Evolutionary conservation across 2,888 invertebrate species (phyloP), one percentile per base, ranked within the genome.

Genomic region (Lepidochrysops patricia): DNA sequence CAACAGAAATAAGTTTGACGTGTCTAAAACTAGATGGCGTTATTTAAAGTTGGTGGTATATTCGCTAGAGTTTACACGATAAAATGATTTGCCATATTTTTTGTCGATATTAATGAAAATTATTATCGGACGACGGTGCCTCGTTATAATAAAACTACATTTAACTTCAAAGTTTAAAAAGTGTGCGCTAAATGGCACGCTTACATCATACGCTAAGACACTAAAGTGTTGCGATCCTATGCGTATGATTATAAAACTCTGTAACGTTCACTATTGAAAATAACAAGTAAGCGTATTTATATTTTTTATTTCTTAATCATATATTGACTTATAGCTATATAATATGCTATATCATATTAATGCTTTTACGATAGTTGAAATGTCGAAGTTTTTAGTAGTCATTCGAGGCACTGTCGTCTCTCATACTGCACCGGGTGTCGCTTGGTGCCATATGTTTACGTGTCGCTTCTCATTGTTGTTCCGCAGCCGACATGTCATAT

Each of bases 401-500:
- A 32, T 3, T 26, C 57, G 35, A 64, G 62, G 67, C 64, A 67
- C 65, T 64, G 66, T 64, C 59, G 68, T 67, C 69, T 60, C 57
- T 23, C 29, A 49, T 60, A 73, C 70, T 70, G 77, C 82, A 79
- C 82, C 78, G 79, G 83, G 82, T 77, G 75, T 66, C 73, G 80
- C 76, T 78, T 75, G 84, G 83, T 79, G 84, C 74, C 80, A 77
- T 74, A 74, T 79, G 80, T 83, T 82, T 73, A 85, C 78, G 79
- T 83, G 82, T 84, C 79, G 85, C 86, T 82, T 81, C 72, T 80
- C 84, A 79, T 83, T 83, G 79, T 81, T 72, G 78, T 61, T 82
- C 75, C 84, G 78, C 88, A 86, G 86, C 84, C 72, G 86, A 85
- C 73, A 82, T 75, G 67, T 72, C 76, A 83, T 82, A 84, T 87